Evolutionary conservation across 2,113 vertebrate species (phyloP).

Genomic region (Mus musculus): DNA sequence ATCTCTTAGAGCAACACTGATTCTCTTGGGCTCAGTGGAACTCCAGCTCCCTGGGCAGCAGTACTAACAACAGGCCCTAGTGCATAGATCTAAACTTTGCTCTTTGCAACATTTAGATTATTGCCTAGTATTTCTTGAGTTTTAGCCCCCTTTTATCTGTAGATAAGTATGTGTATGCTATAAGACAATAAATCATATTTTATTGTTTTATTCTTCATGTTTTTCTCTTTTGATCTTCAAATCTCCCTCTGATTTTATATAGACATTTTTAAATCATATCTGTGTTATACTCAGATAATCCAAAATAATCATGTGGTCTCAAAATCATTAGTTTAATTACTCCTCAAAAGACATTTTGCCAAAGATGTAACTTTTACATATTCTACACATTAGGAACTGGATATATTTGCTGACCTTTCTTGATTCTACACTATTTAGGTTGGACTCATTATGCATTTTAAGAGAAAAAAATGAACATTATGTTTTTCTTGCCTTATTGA

Average conservation of each 20-base stretch:
- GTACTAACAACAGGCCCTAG: not conserved
- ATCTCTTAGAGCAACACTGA: not conserved
- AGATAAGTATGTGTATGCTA: too few relatives aligned
- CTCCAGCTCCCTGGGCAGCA: not conserved
- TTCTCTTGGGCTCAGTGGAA: not conserved
- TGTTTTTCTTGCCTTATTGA: not conserved
- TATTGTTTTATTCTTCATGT: not conserved
- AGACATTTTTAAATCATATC: not conserved
- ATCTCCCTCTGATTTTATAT: not conserved
- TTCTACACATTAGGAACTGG: not conserved
- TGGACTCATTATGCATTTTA: not conserved
- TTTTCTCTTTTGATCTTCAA: not conserved
- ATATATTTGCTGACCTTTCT: not conserved
- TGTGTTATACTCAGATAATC: not conserved
- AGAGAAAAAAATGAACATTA: not conserved
- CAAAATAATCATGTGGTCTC: not conserved
- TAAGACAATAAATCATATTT: not conserved
- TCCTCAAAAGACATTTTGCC: not conserved
- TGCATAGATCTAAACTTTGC: not conserved
- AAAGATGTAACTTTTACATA: not conserved
- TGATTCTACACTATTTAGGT: not conserved
- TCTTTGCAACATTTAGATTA: not conserved
- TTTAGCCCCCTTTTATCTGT: not conserved
- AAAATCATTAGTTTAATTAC: not conserved
- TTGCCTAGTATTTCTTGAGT: not conserved